Percentiles rank a stretch among this genome's conserved stretches.
phyloP scores from a whole-genome alignment of 64 coral and sea anemone genomes.

The Stichodactyla mertensii region DNA sequence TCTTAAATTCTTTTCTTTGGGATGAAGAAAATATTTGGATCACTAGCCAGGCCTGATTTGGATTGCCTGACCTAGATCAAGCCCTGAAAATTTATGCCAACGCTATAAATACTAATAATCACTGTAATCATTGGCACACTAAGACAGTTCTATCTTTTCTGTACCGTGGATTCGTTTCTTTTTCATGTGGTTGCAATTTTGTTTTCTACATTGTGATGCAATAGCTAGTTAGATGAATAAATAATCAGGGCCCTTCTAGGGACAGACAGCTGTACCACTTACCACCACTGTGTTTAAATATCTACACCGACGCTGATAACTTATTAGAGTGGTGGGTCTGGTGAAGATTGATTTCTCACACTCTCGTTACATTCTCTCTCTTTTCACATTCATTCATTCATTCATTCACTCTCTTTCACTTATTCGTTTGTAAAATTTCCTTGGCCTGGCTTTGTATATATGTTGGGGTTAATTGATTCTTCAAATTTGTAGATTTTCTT shows the following conservation, averaged over 20 bases:
- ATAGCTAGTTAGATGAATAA: background rate
- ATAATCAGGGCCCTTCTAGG: background rate
- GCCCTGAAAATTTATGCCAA: background rate
- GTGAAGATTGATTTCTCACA: constrained; percentile 2
- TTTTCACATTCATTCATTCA: background rate
- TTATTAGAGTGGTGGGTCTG: constrained; percentile 37
- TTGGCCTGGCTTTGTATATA: constrained; percentile 18
- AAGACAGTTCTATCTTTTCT: background rate
- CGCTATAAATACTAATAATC: background rate
- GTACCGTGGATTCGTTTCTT: no score
- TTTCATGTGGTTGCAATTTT: background rate
- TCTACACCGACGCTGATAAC: constrained; percentile 16
- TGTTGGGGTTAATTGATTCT: constrained; percentile 17
- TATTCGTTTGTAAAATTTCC: constrained; percentile 15
- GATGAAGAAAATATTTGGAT: constrained; percentile 5
- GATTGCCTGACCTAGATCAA: background rate
- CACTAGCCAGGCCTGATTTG: constrained; percentile 3
- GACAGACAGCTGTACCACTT: background rate
- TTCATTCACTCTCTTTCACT: constrained; percentile 17
- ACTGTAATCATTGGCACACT: background rate
- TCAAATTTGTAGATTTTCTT: constrained; percentile 29
- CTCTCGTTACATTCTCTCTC: background rate
- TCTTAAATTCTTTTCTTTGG: constrained; percentile 25
- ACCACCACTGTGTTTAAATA: constrained; percentile 27
- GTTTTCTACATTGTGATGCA: background rate